Percentiles rank a stretch among this genome's conserved stretches.
phyloP scores from a whole-genome alignment of 2,113 vertebrate species.

The Thermophis baileyi region DNA sequence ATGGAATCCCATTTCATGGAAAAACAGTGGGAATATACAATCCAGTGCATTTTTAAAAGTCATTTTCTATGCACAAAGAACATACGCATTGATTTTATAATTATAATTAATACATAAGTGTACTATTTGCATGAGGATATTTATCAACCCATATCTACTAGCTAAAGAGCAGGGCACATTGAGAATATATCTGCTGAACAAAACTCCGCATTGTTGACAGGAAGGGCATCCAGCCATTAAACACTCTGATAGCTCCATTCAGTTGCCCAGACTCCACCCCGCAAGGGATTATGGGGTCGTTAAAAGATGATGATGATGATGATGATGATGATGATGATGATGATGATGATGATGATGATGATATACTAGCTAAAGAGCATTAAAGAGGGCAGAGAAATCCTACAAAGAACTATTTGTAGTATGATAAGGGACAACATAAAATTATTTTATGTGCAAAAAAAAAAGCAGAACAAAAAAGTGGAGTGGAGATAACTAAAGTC shows the following conservation, averaged over 20 bases:
- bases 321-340: too few species aligned
- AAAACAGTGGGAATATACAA: background rate
- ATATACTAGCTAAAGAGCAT: background rate
- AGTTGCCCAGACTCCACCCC: too few species aligned
- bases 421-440: background rate
- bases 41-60: background rate
- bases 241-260: too few species aligned
- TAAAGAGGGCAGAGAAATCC: background rate
- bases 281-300: too few species aligned
- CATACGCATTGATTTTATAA: conserved; percentile 15
- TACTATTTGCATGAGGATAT: conserved; percentile 15
- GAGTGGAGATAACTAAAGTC: background rate
- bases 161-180: background rate
- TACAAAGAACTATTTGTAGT: background rate
- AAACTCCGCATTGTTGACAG: too few species aligned
- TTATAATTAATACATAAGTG: conserved; percentile 27
- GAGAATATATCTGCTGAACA: too few species aligned
- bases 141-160: background rate
- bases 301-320: too few species aligned
- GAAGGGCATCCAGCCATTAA: too few species aligned
- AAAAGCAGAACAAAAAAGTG: background rate
- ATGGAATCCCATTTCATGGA: conserved; percentile 21
- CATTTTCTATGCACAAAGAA: background rate
- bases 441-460: background rate
- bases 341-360: too few species aligned